Evolutionary conservation across 2,113 vertebrate genomes (phyloP), one percentile per base, ranked within the genome.

Genomic region (Spea bombifrons): DNA sequence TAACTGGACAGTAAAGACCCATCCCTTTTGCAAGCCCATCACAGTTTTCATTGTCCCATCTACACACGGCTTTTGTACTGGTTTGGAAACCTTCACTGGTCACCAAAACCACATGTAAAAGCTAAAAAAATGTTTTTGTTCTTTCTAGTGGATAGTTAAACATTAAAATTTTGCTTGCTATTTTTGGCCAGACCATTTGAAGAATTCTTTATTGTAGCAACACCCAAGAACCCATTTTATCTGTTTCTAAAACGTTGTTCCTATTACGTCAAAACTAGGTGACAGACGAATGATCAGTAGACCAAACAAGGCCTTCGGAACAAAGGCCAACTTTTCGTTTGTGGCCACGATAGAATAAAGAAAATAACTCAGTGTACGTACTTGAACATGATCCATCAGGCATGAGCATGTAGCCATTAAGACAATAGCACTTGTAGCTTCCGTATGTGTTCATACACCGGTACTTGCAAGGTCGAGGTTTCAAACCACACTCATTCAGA

Each of bases 361-460:
- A n/a, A n/a, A n/a, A n/a, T 30, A 30, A 30, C 30, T 2, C 30
- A 75, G 83, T 84, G 83, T 84, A 84, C 96, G 64, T 91, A 99
- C 97, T 94, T 81, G 94, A 96, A 91, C 97, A 99, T 1, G 93
- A 94, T 83, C 96, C 96, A 8, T 99, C 96, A 8, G 94, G 91
- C 95, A 96, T 90, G 7, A 95, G 92, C 96, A 98, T 97, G 89
- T 95, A 96, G 68, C 97, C 97, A 0, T 91, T 96, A 68, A 98
- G 93, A 77, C 97, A 99, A 91, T 96, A 99, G 91, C 97, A 99
- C 86, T 98, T 99, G 92, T 95, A 99, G 86, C 96, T 98, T 85
- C 96, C 96, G 0, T 90, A 94, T 0, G 96, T 97, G 83, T 99
- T 99, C 96, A 99, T 96, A 85, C 97, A 99, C 52, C 97, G 93